phyloP scores from a whole-genome alignment of 2,797 vertebrate genomes.

The Cercopithecus mitis region DNA sequence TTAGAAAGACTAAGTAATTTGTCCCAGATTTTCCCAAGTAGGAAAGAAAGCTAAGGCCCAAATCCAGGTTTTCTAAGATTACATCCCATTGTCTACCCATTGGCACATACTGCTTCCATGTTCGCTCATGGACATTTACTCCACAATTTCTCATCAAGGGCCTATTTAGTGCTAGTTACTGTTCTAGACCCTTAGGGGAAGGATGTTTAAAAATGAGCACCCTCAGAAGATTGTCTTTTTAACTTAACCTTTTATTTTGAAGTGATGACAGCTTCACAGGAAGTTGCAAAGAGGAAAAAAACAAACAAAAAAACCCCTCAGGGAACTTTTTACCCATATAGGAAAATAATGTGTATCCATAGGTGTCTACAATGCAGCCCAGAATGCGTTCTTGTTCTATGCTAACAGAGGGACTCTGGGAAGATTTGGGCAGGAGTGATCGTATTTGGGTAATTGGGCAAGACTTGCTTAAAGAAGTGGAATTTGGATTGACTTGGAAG shows the following conservation, averaged over 20 bases:
- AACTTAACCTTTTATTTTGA: conserved; percentile 19
- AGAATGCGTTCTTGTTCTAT: neutral
- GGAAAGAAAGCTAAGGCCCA: neutral
- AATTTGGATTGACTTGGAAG: neutral
- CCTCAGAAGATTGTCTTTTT: neutral
- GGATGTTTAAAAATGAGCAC: neutral
- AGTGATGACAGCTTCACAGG: neutral
- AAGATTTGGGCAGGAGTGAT: neutral
- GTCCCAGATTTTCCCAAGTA: neutral
- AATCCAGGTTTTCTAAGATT: neutral
- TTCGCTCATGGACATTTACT: neutral
- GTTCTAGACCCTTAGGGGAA: neutral
- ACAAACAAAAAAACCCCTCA: neutral
- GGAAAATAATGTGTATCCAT: neutral
- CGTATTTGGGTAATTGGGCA: neutral
- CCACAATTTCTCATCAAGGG: neutral
- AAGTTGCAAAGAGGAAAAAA: neutral
- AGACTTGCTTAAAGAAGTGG: neutral
- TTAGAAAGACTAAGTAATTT: conserved; percentile 25
- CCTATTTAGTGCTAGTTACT: neutral
- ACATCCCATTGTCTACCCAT: neutral
- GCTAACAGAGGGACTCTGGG: neutral
- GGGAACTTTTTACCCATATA: neutral
- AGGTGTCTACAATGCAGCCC: neutral
- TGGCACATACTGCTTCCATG: no score